Percentiles rank a stretch among this genome's conserved stretches.
Conservation (phyloP, 2,113 vertebrate genomes). For the Proterorhinus semilunaris region DNA sequence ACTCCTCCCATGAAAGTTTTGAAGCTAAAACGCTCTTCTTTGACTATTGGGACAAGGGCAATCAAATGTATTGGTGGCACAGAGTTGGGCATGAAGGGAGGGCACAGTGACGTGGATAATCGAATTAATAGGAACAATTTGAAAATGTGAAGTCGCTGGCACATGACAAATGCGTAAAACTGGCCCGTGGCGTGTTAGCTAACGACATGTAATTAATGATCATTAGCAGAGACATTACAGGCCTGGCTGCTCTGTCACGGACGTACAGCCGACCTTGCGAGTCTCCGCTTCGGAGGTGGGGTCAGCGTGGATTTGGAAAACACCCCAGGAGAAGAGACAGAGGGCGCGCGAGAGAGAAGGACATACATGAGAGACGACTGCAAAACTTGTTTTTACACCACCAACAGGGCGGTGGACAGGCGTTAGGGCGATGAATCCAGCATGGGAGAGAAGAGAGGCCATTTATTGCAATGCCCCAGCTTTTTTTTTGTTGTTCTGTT, state of each 20-base stretch:
- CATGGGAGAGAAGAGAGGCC: constrained; percentile 46
- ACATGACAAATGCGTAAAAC: constrained; percentile 75
- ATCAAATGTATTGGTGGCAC: neutral
- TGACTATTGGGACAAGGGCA: no score
- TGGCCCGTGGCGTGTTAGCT: constrained; percentile 69
- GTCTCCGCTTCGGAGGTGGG: constrained; percentile 19
- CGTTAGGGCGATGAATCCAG: constrained; percentile 45
- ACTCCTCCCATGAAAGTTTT: no score
- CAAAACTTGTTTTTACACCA: constrained; percentile 22
- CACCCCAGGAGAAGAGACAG: neutral
- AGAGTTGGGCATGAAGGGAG: constrained; percentile 25
- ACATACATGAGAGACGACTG: neutral
- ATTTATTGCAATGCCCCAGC: constrained; percentile 55
- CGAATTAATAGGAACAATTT: constrained; percentile 69
- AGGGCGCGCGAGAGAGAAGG: neutral
- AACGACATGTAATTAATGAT: constrained; percentile 77
- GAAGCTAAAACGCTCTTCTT: no score
- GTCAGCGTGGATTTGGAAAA: constrained; percentile 1
- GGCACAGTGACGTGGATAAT: constrained; percentile 57
- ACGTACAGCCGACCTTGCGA: constrained; percentile 51
- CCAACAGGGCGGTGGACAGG: constrained; percentile 21
- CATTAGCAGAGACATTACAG: constrained; percentile 68
- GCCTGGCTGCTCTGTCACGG: constrained; percentile 44
- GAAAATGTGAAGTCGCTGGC: constrained; percentile 60
- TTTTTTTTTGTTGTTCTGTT: constrained; percentile 58